phyloP scores from a whole-genome alignment of 2,113 vertebrate species.

The Lonchura striata region DNA sequence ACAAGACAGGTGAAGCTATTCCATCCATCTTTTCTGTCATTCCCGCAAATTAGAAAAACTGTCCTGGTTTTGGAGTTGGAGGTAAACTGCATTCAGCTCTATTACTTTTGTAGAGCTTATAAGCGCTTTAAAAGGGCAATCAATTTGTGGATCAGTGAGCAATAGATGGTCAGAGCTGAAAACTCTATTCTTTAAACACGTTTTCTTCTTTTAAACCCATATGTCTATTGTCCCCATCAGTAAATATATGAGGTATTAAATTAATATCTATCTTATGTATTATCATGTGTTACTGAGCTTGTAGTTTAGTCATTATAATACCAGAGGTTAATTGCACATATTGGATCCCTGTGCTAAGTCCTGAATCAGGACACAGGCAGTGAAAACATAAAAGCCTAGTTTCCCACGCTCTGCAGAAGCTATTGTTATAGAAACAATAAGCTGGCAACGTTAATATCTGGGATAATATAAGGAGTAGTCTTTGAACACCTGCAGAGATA shows the following conservation, averaged over 20 bases:
- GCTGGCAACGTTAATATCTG: conserved; percentile 59
- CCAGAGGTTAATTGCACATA: background rate
- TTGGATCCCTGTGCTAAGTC: background rate
- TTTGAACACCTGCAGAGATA: conserved; percentile 62
- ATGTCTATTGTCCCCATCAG: background rate
- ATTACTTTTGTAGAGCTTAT: background rate
- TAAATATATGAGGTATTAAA: background rate
- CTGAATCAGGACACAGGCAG: conserved; percentile 37
- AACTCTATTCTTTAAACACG: background rate
- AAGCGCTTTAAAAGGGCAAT: background rate
- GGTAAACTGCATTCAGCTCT: background rate
- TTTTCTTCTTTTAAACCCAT: background rate
- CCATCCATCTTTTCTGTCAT: background rate
- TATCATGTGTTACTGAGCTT: background rate
- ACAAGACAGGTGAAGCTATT: background rate
- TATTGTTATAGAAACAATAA: conserved; percentile 79
- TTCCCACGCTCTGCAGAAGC: conserved; percentile 70
- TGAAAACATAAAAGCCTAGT: conserved; percentile 45
- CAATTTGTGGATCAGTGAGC: background rate
- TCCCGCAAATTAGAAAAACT: background rate
- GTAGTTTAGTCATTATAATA: background rate
- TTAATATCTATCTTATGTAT: background rate
- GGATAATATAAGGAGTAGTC: conserved; percentile 35
- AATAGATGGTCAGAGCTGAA: background rate
- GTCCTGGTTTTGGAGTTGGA: background rate